A percentile compares a stretch with the other conserved stretches of the same genome.
phyloP scores from a whole-genome alignment of 2,797 vertebrate genomes.

The Aphelocoma californica region DNA sequence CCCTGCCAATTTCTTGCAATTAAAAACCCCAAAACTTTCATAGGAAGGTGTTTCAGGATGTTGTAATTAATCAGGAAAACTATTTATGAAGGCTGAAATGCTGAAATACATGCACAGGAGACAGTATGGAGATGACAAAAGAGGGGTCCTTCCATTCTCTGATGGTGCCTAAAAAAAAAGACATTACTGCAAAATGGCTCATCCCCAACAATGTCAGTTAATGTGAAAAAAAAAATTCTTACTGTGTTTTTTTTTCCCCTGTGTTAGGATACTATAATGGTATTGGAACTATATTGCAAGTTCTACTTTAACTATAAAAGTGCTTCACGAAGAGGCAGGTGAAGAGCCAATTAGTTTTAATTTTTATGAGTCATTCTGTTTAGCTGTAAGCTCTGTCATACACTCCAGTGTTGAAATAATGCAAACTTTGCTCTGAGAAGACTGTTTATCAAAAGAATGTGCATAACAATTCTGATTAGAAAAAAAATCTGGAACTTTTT shows the following conservation, averaged over 20 bases:
- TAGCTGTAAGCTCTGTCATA: not conserved
- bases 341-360: not conserved
- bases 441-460: not conserved
- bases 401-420: not conserved
- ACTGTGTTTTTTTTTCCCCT: rapidly evolving
- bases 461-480: not conserved
- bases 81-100: not conserved
- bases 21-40: not conserved
- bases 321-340: not conserved
- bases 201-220: not conserved
- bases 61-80: not conserved
- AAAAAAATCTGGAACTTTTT: not conserved
- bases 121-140: not conserved
- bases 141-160: not conserved
- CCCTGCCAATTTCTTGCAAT: not conserved
- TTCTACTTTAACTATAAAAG: not conserved
- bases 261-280: not conserved
- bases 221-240: not conserved
- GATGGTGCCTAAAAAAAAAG: not conserved
- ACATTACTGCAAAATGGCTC: not conserved
- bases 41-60: not conserved
- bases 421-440: not conserved
- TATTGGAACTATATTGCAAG: not conserved
- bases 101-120: not conserved
- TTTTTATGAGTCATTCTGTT: not conserved